Conservation (phyloP, 1,140 invertebrate genomes). For the Teleopsis dalmanni region DNA sequence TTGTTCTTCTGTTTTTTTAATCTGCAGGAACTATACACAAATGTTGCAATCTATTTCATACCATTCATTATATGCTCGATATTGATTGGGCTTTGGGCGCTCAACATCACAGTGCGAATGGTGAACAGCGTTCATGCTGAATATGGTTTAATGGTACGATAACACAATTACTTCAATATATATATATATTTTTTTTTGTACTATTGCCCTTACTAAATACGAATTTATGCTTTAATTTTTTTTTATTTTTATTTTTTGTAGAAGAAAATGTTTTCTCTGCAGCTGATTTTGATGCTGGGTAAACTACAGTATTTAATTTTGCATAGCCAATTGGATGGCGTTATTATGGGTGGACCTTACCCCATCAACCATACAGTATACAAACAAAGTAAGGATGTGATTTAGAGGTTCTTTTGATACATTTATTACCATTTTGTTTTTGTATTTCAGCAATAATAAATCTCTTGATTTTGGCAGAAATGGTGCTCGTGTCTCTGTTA, state of each 20-base stretch:
- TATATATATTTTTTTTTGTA: background rate
- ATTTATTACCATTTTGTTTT: background rate
- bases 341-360: slow-evolving; percentile 31
- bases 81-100: slow-evolving; percentile 29
- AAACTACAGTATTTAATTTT: slow-evolving; percentile 35
- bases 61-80: slow-evolving; percentile 35
- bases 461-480: slow-evolving; percentile 35
- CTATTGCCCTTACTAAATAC: background rate
- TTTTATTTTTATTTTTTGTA: slow-evolving; percentile 2
- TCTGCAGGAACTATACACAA: slow-evolving; percentile 15
- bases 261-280: slow-evolving; percentile 40
- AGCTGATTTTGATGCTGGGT: slow-evolving; percentile 33
- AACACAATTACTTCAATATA: background rate
- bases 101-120: slow-evolving; percentile 38
- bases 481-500: slow-evolving; percentile 38
- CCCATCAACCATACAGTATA: slow-evolving; percentile 39
- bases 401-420: background rate
- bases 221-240: background rate
- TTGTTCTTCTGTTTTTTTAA: background rate
- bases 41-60: slow-evolving; percentile 33
- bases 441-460: slow-evolving; percentile 33
- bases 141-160: slow-evolving; percentile 23
- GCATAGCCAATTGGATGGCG: slow-evolving; percentile 28
- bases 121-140: slow-evolving; percentile 26
- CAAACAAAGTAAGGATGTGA: slow-evolving; percentile 32